phyloP scores from a whole-genome alignment of 1,140 invertebrate species.

The Aphaenogaster ashmeadi region DNA sequence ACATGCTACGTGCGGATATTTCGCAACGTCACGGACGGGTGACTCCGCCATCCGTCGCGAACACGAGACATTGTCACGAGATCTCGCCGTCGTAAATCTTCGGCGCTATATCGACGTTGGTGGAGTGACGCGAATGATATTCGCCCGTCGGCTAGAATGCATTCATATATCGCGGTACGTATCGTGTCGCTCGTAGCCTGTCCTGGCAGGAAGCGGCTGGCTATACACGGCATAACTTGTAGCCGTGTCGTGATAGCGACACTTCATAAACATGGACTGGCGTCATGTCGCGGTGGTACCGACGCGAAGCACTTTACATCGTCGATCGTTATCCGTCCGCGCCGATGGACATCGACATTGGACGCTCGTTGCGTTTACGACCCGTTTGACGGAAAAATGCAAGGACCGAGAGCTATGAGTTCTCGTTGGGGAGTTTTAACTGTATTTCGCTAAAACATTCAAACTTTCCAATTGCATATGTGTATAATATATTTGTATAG shows the following conservation, averaged over 20 bases:
- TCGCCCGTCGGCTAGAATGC: constrained; percentile 40
- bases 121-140: constrained; percentile 45
- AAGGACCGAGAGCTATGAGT: background rate
- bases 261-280: constrained; percentile 60
- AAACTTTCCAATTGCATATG: background rate
- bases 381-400: background rate
- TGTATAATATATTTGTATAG: background rate
- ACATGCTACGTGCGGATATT: constrained; percentile 41
- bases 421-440: background rate
- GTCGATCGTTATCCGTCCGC: constrained; percentile 54
- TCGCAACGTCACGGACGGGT: constrained; percentile 51
- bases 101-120: constrained; percentile 38
- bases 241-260: constrained; percentile 64
- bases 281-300: constrained; percentile 55
- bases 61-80: constrained; percentile 64
- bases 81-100: constrained; percentile 56
- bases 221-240: constrained; percentile 60
- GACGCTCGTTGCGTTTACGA: constrained; percentile 25
- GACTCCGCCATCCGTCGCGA: constrained; percentile 36
- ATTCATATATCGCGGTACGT: constrained; percentile 54
- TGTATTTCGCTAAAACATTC: background rate
- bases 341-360: constrained; percentile 57
- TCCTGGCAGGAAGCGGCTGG: constrained; percentile 53
- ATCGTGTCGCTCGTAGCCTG: constrained; percentile 55
- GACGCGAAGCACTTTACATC: constrained; percentile 46